Conservation (phyloP, 2,888 invertebrate genomes). For the Pseudanteris insignis region DNA sequence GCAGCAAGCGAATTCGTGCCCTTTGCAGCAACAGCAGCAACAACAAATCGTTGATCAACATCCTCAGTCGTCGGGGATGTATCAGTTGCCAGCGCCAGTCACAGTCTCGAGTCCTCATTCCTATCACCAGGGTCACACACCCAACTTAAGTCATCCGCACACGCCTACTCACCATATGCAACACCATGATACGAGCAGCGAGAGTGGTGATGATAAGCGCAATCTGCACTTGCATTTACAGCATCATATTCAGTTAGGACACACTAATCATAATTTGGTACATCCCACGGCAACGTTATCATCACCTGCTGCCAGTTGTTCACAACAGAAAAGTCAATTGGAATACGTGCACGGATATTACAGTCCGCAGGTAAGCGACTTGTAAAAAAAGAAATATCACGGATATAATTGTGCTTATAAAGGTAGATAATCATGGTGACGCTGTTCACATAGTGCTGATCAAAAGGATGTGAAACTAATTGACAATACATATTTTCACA, state of each 20-base stretch:
- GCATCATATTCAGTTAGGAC: slow-evolving; percentile 58
- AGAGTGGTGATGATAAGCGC: slow-evolving; percentile 62
- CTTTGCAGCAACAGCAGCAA: slow-evolving; percentile 42
- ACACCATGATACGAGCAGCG: slow-evolving; percentile 57
- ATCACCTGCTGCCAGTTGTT: slow-evolving; percentile 61
- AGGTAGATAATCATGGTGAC: too few relatives aligned
- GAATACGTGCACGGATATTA: slow-evolving; percentile 66
- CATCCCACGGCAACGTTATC: slow-evolving; percentile 63
- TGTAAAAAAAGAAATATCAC: too few relatives aligned
- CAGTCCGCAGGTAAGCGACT: slow-evolving; percentile 62
- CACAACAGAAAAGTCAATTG: slow-evolving; percentile 64
- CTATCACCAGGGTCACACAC: slow-evolving; percentile 59
- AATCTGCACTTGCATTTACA: slow-evolving; percentile 64
- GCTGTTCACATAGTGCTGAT: too few relatives aligned
- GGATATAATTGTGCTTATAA: too few relatives aligned
- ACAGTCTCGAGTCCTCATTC: slow-evolving; percentile 63
- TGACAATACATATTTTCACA: too few relatives aligned
- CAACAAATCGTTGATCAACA: slow-evolving; percentile 51
- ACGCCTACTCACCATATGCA: slow-evolving; percentile 61
- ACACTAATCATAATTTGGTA: slow-evolving; percentile 56
- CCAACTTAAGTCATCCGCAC: slow-evolving; percentile 58
- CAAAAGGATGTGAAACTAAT: too few relatives aligned
- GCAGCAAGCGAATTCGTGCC: slow-evolving; percentile 45
- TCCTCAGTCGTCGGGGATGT: slow-evolving; percentile 59
- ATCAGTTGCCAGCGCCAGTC: slow-evolving; percentile 60